phyloP scores from a whole-genome alignment of 2,797 vertebrate genomes.

The Falco naumanni region DNA sequence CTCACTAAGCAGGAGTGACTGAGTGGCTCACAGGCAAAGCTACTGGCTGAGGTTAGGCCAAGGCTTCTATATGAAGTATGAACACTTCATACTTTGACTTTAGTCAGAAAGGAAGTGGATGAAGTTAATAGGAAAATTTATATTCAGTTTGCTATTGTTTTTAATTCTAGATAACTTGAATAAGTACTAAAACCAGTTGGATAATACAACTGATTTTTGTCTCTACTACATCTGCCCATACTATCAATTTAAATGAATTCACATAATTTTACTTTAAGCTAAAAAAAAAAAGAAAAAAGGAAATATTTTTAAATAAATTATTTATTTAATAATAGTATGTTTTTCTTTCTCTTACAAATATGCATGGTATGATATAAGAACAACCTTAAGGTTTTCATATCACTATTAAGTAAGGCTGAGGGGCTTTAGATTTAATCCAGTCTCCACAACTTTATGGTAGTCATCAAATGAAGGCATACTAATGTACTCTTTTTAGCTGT shows the following conservation, averaged over 20 bases:
- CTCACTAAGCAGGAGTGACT: accelerated
- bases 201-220: not conserved
- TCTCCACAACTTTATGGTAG: not conserved
- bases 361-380: not conserved
- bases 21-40: not conserved
- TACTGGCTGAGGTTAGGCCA: accelerated
- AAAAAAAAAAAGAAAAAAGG: not conserved
- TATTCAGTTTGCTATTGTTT: not conserved
- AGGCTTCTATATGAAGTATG: not conserved
- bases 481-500: not conserved
- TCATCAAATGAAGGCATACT: not conserved
- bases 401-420: not conserved
- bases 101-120: not conserved
- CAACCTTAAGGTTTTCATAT: not conserved
- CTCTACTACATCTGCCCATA: not conserved
- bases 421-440: not conserved
- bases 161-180: not conserved
- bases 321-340: not conserved
- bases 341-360: not conserved
- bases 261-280: not conserved
- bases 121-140: not conserved
- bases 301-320: not conserved
- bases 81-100: not conserved
- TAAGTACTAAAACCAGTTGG: not conserved
- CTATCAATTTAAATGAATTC: not conserved